Percentiles rank a stretch among this genome's conserved stretches.
These are phyloP conservation scores for Battus philenor DNA, from an alignment of 1,140 invertebrate genomes.

Conservation along the genomic window DNA sequence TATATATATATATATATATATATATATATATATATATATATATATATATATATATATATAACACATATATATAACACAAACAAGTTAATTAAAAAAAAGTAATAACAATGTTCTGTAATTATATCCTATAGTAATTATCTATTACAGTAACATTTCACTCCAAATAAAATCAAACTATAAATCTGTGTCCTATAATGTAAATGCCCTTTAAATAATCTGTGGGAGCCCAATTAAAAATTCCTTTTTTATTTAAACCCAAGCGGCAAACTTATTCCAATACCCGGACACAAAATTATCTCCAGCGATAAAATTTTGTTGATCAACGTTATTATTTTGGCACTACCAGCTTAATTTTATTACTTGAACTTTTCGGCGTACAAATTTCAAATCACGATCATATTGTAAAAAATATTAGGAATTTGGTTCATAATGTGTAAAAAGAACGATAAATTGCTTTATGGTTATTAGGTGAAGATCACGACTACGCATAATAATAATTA, in stretches of 20 bases:
- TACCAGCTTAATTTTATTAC: slow-evolving; percentile 17
- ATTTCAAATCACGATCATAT: slow-evolving; percentile 26
- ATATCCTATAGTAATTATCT: too few species aligned
- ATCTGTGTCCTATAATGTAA: too few species aligned
- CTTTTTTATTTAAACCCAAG: not conserved
- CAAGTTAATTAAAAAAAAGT: not conserved
- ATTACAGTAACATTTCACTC: too few species aligned
- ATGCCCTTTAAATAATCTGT: too few species aligned
- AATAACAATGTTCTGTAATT: too few species aligned
- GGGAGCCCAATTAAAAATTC: not conserved
- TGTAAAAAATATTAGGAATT: slow-evolving; percentile 23
- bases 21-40: not conserved
- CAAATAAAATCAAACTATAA: too few species aligned
- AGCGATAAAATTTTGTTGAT: slow-evolving; percentile 11
- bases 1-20: too few species aligned
- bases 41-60: not conserved
- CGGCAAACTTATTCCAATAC: slow-evolving; percentile 4
- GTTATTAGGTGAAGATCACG: slow-evolving; percentile 36
- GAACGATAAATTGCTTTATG: slow-evolving; percentile 30
- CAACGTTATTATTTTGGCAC: slow-evolving; percentile 13
- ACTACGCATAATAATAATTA: slow-evolving; percentile 30
- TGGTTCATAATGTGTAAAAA: slow-evolving; percentile 15
- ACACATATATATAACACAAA: not conserved
- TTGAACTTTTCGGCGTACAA: slow-evolving; percentile 23
- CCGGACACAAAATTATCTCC: slow-evolving; percentile 3